These are phyloP conservation scores for Rhadinocentrus ornatus DNA, from an alignment of 2,797 vertebrate species.

Conservation along the genomic window DNA sequence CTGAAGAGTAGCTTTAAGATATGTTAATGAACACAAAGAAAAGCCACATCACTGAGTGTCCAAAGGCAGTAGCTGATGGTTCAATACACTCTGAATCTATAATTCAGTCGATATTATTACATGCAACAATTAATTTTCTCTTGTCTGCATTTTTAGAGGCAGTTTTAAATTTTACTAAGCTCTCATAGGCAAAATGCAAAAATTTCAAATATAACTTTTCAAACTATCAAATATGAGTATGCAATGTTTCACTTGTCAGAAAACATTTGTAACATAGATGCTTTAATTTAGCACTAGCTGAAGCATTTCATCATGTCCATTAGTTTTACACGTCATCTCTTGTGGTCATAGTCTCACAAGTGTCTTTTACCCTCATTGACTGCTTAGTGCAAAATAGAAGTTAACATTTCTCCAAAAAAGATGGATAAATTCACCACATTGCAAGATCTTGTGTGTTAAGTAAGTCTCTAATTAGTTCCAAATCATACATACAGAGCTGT, in stretches of 20 bases:
- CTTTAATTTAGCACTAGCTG: background rate
- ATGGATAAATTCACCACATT: slow-evolving; percentile 21
- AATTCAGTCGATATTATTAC: background rate
- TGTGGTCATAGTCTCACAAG: slow-evolving; percentile 20
- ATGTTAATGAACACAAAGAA: slow-evolving; percentile 61
- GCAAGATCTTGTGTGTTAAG: background rate
- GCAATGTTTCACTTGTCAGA: background rate
- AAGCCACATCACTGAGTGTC: slow-evolving; percentile 15
- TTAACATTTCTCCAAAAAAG: slow-evolving; percentile 8
- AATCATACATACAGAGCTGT: background rate
- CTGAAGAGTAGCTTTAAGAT: slow-evolving; percentile 56
- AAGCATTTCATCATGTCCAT: slow-evolving; percentile 5
- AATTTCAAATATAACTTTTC: no score
- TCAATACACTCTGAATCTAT: slow-evolving; percentile 12
- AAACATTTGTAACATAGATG: slow-evolving; percentile 14
- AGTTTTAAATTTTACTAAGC: background rate
- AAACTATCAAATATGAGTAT: background rate
- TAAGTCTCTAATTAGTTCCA: background rate
- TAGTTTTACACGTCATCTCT: slow-evolving; percentile 12
- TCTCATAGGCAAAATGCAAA: background rate
- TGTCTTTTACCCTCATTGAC: slow-evolving; percentile 29
- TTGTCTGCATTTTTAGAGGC: background rate
- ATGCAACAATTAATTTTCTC: background rate
- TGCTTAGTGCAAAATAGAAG: slow-evolving; percentile 17
- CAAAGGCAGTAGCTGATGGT: slow-evolving; percentile 22